Evolutionary conservation across 2,888 invertebrate species (phyloP).

Genomic region (Nephrotoma appendiculata): DNA sequence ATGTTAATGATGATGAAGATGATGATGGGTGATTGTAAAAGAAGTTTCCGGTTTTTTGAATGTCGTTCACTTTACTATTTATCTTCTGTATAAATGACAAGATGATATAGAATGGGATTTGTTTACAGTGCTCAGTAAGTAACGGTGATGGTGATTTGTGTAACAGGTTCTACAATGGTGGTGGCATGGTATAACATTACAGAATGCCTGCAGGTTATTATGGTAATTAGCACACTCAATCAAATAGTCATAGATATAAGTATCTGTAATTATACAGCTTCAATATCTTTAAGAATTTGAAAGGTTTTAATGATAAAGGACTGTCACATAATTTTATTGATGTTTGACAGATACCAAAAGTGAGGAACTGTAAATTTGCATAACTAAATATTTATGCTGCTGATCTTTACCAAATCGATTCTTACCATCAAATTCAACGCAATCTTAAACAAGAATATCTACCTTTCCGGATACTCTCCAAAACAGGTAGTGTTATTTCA

Average conservation of each 20-base stretch:
- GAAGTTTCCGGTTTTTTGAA: background rate
- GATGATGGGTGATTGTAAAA: background rate
- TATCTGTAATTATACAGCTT: background rate
- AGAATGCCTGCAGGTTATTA: background rate
- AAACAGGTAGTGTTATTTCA: too few species aligned
- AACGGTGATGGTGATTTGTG: background rate
- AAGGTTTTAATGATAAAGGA: too few species aligned
- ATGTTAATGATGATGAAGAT: background rate
- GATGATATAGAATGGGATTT: background rate
- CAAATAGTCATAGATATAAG: background rate
- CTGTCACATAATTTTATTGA: too few species aligned
- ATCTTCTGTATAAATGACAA: background rate
- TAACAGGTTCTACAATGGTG: background rate
- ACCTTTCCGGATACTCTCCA: too few species aligned
- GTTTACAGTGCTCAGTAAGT: background rate
- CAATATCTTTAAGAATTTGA: too few species aligned
- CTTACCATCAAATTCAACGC: too few species aligned
- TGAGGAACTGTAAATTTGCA: too few species aligned
- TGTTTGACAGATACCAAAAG: too few species aligned
- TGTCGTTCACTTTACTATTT: background rate
- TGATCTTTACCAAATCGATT: too few species aligned
- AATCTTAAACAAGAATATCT: too few species aligned
- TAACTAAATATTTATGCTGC: too few species aligned
- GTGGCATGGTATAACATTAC: background rate
- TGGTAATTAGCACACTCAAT: background rate